Base-by-base conservation (phyloP, 1,140 invertebrate genomes). In the Papilio dardanus region DNA sequence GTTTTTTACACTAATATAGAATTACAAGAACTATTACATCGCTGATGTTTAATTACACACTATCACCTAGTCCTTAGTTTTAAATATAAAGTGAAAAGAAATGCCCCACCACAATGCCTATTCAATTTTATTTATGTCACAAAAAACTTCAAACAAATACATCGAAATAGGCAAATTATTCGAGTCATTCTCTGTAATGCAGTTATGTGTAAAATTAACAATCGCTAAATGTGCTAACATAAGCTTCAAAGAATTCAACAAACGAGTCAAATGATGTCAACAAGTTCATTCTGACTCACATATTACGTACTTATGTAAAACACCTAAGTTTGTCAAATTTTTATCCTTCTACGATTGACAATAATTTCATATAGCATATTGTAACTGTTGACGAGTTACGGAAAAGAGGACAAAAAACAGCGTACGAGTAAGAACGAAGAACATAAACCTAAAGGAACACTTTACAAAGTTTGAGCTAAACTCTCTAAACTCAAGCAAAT, bases 141-240 rank as follows among this genome's bases (percentile, higher is more conserved):
- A 54, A 54, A 54, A 54, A 54, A 7, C 46, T 16, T 46, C 42
- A 46, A n/a, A 46, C 24, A 58, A 58, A 58, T 12, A 58, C 12
- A 62, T 28, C 54, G 54, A 28, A 62, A 62, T 28, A 62, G 12
- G 54, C 54, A 62, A 62, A 62, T 62, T 62, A 28, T 62, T 62
- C 54, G 3, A 30, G 12, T 62, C 54, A 62, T 28, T 62, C 7
- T n/a, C 8, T 28, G 50, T 62, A 28, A 62, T 30, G 42, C 42
- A 46, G 21, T 62, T 28, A 62, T 62, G 24, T 62, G 54, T 3
- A 30, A 62, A 62, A 58, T 58, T 58, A 58, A 62, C 54, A 62
- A 62, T 62, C 1, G 12, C 3, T 62, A 62, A 62, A 62, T 30
- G 4, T 62, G 54, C 50, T 54, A 54, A 54, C 50, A 28, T 62